Conservation (phyloP, 1,140 invertebrate species). For the Lutraria rhynchaena region DNA sequence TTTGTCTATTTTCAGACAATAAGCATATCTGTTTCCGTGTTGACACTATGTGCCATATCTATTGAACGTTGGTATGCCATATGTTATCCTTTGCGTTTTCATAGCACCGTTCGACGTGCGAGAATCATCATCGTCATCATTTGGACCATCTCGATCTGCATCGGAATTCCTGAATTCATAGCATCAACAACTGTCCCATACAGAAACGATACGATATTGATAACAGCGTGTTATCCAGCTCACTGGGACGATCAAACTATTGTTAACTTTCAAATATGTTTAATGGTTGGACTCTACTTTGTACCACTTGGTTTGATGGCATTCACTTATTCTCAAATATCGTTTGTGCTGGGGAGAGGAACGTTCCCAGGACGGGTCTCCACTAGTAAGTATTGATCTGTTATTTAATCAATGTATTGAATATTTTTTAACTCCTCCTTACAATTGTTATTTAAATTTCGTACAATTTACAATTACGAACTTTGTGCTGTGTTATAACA, state of each 20-base stretch:
- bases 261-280: constrained; percentile 30
- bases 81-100: constrained; percentile 93
- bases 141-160: constrained; percentile 78
- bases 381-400: too few relatives aligned
- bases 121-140: constrained; percentile 91
- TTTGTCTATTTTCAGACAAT: constrained; percentile 91
- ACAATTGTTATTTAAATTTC: neutral
- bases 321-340: constrained; percentile 42
- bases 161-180: constrained; percentile 39
- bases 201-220: constrained; percentile 6
- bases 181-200: constrained; percentile 1
- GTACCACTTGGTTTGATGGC: constrained; percentile 36
- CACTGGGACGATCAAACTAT: neutral
- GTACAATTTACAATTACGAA: too few relatives aligned
- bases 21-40: constrained; percentile 93
- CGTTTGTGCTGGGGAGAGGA: constrained; percentile 11
- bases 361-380: neutral
- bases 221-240: constrained; percentile 19
- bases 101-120: constrained; percentile 89
- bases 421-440: neutral
- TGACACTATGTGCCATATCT: constrained; percentile 95
- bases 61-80: too few relatives aligned
- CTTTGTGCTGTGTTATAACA: too few relatives aligned
- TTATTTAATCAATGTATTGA: constrained; percentile 6
- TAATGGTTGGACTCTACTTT: constrained; percentile 43